Conservation (phyloP, 2,797 vertebrate genomes). For the Tadarida brasiliensis region DNA sequence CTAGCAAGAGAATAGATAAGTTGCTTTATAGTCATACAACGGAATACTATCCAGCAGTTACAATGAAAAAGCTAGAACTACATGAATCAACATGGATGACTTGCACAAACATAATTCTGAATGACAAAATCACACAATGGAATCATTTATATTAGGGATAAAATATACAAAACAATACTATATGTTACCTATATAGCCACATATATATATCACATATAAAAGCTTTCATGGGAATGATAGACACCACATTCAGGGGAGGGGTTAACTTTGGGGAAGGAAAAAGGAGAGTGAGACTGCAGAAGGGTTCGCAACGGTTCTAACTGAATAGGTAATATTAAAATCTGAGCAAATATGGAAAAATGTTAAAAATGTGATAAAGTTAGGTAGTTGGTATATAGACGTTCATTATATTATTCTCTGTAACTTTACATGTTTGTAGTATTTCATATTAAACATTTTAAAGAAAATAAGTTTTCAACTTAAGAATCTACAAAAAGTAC, state of each 20-base stretch:
- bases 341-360: conserved; percentile 20
- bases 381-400: background rate
- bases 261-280: background rate
- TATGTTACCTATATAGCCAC: background rate
- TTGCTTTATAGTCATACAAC: background rate
- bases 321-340: background rate
- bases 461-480: conserved; percentile 48
- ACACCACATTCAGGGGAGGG: background rate
- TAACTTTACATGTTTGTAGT: background rate
- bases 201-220: background rate
- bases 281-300: background rate
- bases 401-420: background rate
- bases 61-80: background rate
- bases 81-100: background rate
- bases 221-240: background rate
- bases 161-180: background rate
- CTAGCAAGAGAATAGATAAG: background rate
- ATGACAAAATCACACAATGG: background rate
- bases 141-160: conserved; percentile 11
- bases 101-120: background rate
- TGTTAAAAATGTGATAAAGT: conserved; percentile 12
- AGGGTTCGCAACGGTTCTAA: background rate
- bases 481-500: conserved; percentile 33
- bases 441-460: conserved; percentile 24
- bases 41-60: background rate